Evolutionary conservation across 1,140 invertebrate species (phyloP).

Genomic region (Diabrotica virgifera): DNA sequence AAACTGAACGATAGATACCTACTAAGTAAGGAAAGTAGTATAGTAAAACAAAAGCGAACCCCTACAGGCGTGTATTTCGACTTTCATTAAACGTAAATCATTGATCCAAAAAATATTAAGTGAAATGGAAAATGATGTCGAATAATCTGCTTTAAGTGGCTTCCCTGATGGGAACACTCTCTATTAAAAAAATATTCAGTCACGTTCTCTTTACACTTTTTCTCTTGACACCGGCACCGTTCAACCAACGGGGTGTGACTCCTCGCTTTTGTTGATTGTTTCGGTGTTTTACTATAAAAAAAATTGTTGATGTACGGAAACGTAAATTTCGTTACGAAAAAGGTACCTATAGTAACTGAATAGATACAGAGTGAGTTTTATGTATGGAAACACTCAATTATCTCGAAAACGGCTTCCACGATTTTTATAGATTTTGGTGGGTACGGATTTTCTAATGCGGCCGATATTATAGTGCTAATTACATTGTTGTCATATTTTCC

Average conservation of each 20-base stretch:
- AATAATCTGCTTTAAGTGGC: slow-evolving; percentile 3
- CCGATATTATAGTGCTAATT: too few species aligned
- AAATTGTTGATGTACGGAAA: too few species aligned
- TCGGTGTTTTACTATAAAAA: background rate
- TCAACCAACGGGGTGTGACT: background rate
- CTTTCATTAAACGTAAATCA: slow-evolving; percentile 2
- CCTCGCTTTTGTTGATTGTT: background rate
- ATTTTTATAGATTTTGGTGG: too few species aligned
- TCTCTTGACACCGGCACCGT: background rate
- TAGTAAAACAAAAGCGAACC: background rate
- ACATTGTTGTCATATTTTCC: too few species aligned
- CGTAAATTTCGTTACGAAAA: too few species aligned
- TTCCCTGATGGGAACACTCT: slow-evolving; percentile 1
- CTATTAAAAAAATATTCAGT: background rate
- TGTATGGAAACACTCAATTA: too few species aligned
- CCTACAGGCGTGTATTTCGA: background rate
- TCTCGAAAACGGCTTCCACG: too few species aligned
- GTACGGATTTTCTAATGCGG: too few species aligned
- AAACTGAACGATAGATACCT: background rate
- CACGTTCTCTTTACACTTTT: background rate
- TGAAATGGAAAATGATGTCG: background rate
- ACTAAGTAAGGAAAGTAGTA: background rate
- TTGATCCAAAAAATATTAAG: slow-evolving; percentile 1
- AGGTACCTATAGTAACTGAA: too few species aligned
- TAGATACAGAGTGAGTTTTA: too few species aligned